Conservation (phyloP, 2,888 invertebrate species). For the Rhabditoides inermis region DNA sequence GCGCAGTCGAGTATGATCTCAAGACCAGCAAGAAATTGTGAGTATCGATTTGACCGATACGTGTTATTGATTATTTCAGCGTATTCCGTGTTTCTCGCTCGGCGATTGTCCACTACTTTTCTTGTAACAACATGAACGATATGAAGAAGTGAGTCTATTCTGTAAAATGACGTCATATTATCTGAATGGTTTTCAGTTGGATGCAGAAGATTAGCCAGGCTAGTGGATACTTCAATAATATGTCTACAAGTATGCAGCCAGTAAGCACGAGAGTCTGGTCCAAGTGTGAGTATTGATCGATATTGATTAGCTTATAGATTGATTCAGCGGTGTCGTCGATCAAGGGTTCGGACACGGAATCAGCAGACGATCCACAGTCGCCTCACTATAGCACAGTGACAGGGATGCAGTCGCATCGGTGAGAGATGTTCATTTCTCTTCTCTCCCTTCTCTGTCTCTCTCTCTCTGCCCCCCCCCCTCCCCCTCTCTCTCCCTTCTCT, state of each 20-base stretch:
- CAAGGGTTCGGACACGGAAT: constrained; percentile 10
- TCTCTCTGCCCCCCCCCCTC: constrained; percentile 1
- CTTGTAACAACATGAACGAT: constrained; percentile 25
- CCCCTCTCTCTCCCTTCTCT: constrained; percentile 11
- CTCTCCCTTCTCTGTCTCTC: constrained; percentile 2
- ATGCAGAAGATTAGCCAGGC: constrained; percentile 23
- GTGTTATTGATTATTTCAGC: constrained; percentile 14
- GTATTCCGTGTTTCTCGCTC: constrained; percentile 31
- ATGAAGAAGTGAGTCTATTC: constrained; percentile 22
- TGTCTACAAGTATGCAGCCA: constrained; percentile 18
- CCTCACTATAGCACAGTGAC: constrained; percentile 10
- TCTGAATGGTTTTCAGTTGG: constrained; percentile 18
- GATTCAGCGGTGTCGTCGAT: constrained; percentile 26
- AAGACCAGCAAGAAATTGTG: constrained; percentile 47
- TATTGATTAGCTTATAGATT: not conserved
- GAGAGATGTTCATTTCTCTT: constrained; percentile 9
- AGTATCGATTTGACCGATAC: constrained; percentile 3
- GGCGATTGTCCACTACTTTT: constrained; percentile 29
- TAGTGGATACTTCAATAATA: constrained; percentile 14
- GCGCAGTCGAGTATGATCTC: constrained; percentile 33
- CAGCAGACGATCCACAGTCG: constrained; percentile 10
- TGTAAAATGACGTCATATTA: not conserved
- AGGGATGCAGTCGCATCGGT: constrained; percentile 8
- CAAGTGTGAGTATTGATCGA: not conserved
- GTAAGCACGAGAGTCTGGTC: not conserved